Base-by-base conservation (phyloP, 2,888 invertebrate species). In the Dinocampus coccinellae region DNA sequence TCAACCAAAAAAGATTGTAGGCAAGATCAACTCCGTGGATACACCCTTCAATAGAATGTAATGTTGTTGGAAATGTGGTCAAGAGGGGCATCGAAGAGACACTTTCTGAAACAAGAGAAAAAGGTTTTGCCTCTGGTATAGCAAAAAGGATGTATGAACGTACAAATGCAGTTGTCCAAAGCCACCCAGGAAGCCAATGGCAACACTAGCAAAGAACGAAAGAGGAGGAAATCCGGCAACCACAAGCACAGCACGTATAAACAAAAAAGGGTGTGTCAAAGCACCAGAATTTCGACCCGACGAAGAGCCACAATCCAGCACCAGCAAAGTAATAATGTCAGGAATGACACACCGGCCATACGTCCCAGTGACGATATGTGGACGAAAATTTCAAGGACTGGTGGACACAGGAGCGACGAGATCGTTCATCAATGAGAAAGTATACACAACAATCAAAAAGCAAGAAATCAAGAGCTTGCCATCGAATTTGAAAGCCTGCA, bases 21-120 rank as follows among this genome's bases (percentile, higher is more conserved):
- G 10, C 36, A 10, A 3, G 36, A 36, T 36, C 10, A 36, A 36
- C 36, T 3, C 33, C 42, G 10, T 42, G 2, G 10, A 42, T 11
- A 3, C 3, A 3, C 47, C 47, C 2, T 42, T 16, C 7, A 29
- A 42, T 6, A 26, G 52, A 4, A 11, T 1, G 0, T 22, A 29
- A 10, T 47, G 33, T 16, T 64, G 64, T 20, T 64, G 33, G 29
- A 9, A 53, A 22, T 64, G 53, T 22, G 53, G 53, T 2, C 64
- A 64, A 53, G 3, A 13, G 1, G 52, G 64, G 2, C 64, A 64
- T 10, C 9, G 9, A 0, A n/a, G 33, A 2, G 13, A 7, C 0
- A 10, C 53, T 1, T 64, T 33, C n/a, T n/a, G 29, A 13, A 52
- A 53, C 33, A 16, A 7, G n/a, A 3, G 0, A 34, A 20, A 20